Conservation (phyloP, 2,113 vertebrate genomes). For the Cnemophilus loriae region DNA sequence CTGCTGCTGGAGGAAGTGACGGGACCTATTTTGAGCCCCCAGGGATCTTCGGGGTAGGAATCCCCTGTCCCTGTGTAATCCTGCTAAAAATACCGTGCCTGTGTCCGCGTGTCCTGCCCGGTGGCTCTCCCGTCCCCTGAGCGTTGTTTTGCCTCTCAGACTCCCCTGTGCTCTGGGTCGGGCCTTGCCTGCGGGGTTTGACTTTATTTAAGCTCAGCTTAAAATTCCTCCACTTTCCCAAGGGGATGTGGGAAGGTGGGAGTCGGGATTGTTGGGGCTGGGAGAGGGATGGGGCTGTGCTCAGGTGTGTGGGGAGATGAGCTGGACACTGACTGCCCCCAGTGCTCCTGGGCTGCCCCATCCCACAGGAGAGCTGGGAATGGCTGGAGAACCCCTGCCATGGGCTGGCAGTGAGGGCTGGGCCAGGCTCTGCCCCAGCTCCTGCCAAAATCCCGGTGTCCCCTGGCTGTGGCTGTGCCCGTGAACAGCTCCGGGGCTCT, state of each 20-base stretch:
- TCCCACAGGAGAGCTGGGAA: not conserved
- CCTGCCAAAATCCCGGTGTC: not conserved
- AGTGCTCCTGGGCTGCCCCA: not conserved
- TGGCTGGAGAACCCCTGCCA: not conserved
- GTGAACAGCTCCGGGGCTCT: accelerated
- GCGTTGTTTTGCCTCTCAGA: not conserved
- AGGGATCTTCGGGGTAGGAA: constrained; percentile 59
- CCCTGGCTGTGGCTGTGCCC: not conserved
- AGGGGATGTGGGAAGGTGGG: not conserved
- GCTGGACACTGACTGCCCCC: not conserved
- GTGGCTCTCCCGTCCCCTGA: not conserved
- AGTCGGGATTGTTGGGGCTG: accelerated
- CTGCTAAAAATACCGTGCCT: constrained; percentile 45
- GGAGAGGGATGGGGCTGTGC: not conserved
- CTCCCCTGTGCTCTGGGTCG: not conserved
- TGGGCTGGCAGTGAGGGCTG: not conserved
- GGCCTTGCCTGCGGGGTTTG: not conserved
- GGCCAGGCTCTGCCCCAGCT: not conserved
- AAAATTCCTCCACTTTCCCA: not conserved
- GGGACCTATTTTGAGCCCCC: constrained; percentile 20
- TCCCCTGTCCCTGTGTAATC: constrained; percentile 53
- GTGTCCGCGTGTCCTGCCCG: not conserved
- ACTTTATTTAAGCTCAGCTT: not conserved
- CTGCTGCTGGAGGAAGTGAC: constrained; percentile 30
- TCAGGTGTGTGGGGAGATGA: not conserved